A percentile compares a stretch with the other conserved stretches of the same genome.
Conservation (phyloP, 2,113 vertebrate genomes). For the Acrocephalus arundinaceus region DNA sequence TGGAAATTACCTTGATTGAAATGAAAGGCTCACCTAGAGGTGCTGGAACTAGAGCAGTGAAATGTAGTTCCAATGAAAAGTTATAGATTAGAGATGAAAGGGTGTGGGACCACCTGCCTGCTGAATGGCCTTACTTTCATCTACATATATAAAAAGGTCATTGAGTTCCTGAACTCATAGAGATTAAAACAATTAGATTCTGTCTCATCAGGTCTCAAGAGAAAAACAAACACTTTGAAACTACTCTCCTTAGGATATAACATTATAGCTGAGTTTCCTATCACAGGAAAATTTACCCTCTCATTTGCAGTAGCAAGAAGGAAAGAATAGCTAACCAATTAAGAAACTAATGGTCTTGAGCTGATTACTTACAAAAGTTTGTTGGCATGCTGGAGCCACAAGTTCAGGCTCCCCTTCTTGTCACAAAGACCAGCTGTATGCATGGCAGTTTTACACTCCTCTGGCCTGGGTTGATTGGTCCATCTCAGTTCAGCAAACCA, state of each 20-base stretch:
- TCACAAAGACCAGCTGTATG: background rate
- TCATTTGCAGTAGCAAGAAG: background rate
- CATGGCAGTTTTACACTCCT: background rate
- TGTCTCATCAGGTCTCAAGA: background rate
- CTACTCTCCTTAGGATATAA: background rate
- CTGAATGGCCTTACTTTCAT: background rate
- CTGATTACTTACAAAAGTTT: background rate
- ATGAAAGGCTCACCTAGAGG: background rate
- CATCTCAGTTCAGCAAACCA: background rate
- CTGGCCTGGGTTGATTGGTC: background rate
- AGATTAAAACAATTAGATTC: slow-evolving; percentile 13
- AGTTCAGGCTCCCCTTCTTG: background rate
- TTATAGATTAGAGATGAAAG: background rate
- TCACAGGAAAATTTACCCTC: background rate
- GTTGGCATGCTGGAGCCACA: background rate
- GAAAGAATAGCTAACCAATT: background rate
- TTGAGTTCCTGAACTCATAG: background rate
- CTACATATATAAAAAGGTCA: background rate
- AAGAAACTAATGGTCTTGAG: background rate
- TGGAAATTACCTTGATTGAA: slow-evolving; percentile 34
- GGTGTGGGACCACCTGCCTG: background rate
- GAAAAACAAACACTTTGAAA: slow-evolving; percentile 17
- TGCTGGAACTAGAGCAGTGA: background rate
- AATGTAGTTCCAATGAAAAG: slow-evolving; percentile 30
- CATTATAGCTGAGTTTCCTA: background rate